Conservation (phyloP, 2,888 invertebrate species). For the Acleris literana region DNA sequence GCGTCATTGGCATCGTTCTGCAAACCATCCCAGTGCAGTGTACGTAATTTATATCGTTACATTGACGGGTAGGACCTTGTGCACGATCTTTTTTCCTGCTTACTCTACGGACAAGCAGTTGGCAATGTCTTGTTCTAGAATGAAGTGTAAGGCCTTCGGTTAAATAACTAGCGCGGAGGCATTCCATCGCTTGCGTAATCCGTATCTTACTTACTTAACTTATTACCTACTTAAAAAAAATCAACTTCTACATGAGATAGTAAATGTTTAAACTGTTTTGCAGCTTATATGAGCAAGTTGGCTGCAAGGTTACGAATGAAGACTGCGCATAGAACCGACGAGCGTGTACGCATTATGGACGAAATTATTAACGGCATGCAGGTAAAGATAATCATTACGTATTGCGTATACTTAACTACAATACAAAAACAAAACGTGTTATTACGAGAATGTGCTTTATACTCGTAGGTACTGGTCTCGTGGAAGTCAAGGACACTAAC, state of each 20-base stretch:
- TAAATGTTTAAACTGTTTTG: conserved; percentile 41
- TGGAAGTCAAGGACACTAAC: too few species aligned
- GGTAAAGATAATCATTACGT: conserved; percentile 87
- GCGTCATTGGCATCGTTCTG: conserved; percentile 90
- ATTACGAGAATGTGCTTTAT: neutral
- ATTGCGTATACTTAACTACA: neutral
- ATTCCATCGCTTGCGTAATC: too few species aligned
- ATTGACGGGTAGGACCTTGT: neutral
- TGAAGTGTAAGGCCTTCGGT: neutral
- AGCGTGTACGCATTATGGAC: conserved; percentile 95
- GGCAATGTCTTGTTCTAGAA: too few species aligned
- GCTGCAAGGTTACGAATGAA: conserved; percentile 87
- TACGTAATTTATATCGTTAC: conserved; percentile 54
- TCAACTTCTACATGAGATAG: neutral
- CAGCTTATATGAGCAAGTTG: conserved; percentile 86
- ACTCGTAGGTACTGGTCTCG: neutral
- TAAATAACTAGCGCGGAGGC: neutral
- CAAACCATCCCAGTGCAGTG: conserved; percentile 93
- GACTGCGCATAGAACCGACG: conserved; percentile 94
- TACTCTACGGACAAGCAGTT: too few species aligned
- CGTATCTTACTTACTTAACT: too few species aligned
- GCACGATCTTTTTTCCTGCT: too few species aligned
- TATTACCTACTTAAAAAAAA: too few species aligned
- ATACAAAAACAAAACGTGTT: neutral
- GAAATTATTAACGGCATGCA: conserved; percentile 97